Evolutionary conservation across 2,888 invertebrate genomes (phyloP).

Genomic region (Lissonota sp.): DNA sequence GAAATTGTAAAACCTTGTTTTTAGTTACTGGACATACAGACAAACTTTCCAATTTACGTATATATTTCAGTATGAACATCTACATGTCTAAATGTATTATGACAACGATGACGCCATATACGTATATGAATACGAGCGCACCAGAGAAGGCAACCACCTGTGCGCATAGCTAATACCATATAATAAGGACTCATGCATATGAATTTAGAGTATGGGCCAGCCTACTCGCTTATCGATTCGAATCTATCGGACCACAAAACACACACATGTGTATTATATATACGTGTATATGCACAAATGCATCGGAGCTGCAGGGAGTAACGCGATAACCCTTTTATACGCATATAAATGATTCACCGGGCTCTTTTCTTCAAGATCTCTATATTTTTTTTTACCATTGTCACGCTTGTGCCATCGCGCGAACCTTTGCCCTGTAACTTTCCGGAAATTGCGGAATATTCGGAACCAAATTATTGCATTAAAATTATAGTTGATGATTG

Average conservation of each 20-base stretch:
- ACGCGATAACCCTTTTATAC: conserved; percentile 75
- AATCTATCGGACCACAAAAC: conserved; percentile 74
- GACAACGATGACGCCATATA: conserved; percentile 7
- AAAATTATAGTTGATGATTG: too few species aligned
- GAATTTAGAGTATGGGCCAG: conserved; percentile 78
- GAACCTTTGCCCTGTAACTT: not conserved
- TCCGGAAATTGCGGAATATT: too few species aligned
- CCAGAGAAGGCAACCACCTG: conserved; percentile 81
- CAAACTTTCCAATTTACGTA: not conserved
- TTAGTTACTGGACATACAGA: too few species aligned
- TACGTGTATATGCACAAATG: conserved; percentile 25
- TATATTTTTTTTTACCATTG: conserved; percentile 12
- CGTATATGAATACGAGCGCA: conserved; percentile 39
- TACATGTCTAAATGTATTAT: conserved; percentile 54
- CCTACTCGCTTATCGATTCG: conserved; percentile 76
- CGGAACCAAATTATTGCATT: too few species aligned
- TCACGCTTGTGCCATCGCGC: conserved; percentile 34
- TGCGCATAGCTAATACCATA: conserved; percentile 83
- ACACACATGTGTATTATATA: conserved; percentile 24
- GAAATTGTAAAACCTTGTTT: too few species aligned
- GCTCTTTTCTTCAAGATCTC: conserved; percentile 15
- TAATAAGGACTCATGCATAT: conserved; percentile 82
- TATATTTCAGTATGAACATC: not conserved
- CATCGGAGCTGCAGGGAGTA: conserved; percentile 39
- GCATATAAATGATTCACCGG: conserved; percentile 67